Conservation (phyloP, 2,797 vertebrate species). For the Lateolabrax maculatus region DNA sequence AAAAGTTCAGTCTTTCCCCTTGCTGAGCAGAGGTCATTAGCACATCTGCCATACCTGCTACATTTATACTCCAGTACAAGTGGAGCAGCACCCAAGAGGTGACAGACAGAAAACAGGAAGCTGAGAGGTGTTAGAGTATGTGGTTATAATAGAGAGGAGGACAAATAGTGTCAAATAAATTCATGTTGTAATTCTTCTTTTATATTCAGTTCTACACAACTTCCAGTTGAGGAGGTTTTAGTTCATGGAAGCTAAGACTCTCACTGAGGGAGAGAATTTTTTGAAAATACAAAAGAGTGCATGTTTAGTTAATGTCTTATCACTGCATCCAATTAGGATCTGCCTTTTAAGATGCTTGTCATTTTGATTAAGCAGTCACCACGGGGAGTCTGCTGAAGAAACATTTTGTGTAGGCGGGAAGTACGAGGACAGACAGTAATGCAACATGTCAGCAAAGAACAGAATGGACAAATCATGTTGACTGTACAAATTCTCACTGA, state of each 20-base stretch:
- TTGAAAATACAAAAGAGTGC: slow-evolving; percentile 28
- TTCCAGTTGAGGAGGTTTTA: background rate
- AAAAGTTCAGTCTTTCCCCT: slow-evolving; percentile 12
- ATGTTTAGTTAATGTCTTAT: slow-evolving; percentile 55
- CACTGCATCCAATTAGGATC: slow-evolving; percentile 58
- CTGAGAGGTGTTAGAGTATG: background rate
- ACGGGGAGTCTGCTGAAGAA: slow-evolving; percentile 42
- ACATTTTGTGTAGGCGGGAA: slow-evolving; percentile 41
- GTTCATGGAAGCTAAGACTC: background rate
- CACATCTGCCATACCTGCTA: slow-evolving; percentile 40
- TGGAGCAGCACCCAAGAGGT: slow-evolving; percentile 3
- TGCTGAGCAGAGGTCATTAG: slow-evolving; percentile 59
- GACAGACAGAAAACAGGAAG: slow-evolving; percentile 36
- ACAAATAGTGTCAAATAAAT: background rate
- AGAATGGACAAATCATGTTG: slow-evolving; percentile 21
- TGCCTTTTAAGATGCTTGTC: slow-evolving; percentile 55
- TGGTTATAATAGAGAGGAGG: background rate
- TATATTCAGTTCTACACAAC: background rate
- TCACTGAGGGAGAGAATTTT: background rate
- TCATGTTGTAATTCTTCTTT: background rate
- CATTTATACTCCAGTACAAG: background rate
- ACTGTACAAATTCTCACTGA: slow-evolving; percentile 16
- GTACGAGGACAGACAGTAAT: slow-evolving; percentile 47
- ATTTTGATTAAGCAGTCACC: slow-evolving; percentile 56
- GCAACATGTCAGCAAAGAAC: slow-evolving; percentile 38